A percentile compares a stretch with the other conserved stretches of the same genome.
Evolutionary conservation across 35 echinoderm and acorn worm species (phyloP).

Genomic region (Amphiura filiformis): DNA sequence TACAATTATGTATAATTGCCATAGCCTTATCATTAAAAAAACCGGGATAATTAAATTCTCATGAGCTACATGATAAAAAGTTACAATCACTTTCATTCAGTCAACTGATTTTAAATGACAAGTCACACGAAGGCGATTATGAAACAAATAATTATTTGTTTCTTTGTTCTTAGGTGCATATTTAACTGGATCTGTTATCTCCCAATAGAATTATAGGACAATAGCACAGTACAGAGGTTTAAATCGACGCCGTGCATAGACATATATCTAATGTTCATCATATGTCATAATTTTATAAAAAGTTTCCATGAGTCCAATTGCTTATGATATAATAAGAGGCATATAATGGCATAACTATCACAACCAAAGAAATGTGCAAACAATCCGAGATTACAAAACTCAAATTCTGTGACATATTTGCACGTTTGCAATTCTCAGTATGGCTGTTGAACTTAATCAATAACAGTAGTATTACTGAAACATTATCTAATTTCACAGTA

Average conservation of each 20-base stretch:
- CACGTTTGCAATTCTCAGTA: no score
- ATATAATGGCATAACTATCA: conserved; percentile 51
- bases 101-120: no score
- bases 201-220: conserved; percentile 66
- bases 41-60: no score
- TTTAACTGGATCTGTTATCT: conserved; percentile 59
- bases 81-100: no score
- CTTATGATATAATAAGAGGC: conserved; percentile 54
- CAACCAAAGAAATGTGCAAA: conserved; percentile 53
- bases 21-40: no score
- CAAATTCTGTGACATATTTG: no score
- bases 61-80: no score
- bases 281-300: conserved; percentile 49
- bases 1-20: no score
- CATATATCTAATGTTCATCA: conserved; percentile 53
- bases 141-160: conserved; percentile 42
- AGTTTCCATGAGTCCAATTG: conserved; percentile 35
- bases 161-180: conserved; percentile 25
- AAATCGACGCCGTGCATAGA: conserved; percentile 56
- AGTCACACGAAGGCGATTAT: conserved; percentile 70
- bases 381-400: no score
- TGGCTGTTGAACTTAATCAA: no score
- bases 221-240: conserved; percentile 53
- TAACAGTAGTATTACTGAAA: no score
- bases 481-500: no score